Evolutionary conservation across 2,113 vertebrate genomes (phyloP), one percentile per base, ranked within the genome.

Genomic region (Psettodes erumei): DNA sequence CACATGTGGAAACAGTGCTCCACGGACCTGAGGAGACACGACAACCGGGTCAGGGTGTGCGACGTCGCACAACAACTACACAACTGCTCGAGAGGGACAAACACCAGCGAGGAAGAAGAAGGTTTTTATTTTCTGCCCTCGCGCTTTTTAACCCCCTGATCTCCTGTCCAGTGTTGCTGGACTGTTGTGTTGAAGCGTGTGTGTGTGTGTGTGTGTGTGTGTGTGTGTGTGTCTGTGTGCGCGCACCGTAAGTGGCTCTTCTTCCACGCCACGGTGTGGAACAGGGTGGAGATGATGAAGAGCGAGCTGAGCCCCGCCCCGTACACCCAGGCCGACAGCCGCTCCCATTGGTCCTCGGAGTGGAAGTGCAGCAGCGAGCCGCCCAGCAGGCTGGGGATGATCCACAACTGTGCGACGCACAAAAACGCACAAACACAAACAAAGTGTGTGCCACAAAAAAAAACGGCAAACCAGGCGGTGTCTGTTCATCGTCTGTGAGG

Each of bases 1-100:
- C 95, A 96, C 97, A 99, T 98, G 91, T 98, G 97, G 81, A 98
- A 94, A 79, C 96, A 96, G 43, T 96, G 96, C 81, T 98, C 97
- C 88, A 98, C 94, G 0, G 91, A 94, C 91, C 97, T 98, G 76
- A 59, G 73, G 53, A 84, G 28, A 87, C 50, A 68, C 56, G 32
- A 62, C 18, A 33, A 56, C 56, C 50, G 47, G 60, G 60, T n/a
- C n/a, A n/a, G n/a, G n/a, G n/a, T n/a, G n/a, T n/a, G n/a, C n/a
- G n/a, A n/a, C n/a, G n/a, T n/a, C n/a, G n/a, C n/a, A n/a, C n/a
- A n/a, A n/a, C n/a, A n/a, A n/a, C n/a, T n/a, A n/a, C n/a, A n/a
- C n/a, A n/a, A n/a, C n/a, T n/a, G n/a, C n/a, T n/a, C n/a, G n/a
- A n/a, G n/a, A n/a, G n/a, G n/a, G n/a, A n/a, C n/a, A n/a, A n/a